A percentile compares a stretch with the other conserved stretches of the same genome.
Conservation (phyloP, 2,888 invertebrate species). For the Heliconius cydno region DNA sequence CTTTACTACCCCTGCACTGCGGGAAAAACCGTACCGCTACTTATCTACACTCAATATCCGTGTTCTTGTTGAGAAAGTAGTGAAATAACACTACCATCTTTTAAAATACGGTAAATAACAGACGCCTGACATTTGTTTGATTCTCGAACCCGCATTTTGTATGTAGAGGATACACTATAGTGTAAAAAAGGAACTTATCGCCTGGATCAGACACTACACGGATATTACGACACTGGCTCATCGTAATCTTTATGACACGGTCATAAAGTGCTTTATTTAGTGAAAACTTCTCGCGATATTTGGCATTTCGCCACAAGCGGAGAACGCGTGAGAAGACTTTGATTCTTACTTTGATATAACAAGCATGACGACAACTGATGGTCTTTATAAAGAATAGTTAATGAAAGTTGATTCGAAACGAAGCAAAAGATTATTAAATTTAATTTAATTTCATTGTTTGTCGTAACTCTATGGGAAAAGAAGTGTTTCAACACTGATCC, state of each 20-base stretch:
- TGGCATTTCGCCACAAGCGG: constrained; percentile 45
- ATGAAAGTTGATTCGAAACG: not conserved
- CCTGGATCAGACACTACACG: not conserved
- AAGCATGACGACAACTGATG: constrained; percentile 7
- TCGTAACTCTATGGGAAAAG: too few relatives aligned
- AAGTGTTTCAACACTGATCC: too few relatives aligned
- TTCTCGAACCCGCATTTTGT: not conserved
- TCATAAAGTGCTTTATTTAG: constrained; percentile 37
- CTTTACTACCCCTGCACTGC: not conserved
- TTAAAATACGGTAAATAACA: not conserved
- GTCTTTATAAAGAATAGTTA: not conserved
- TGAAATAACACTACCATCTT: not conserved
- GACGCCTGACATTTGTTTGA: not conserved
- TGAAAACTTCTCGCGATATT: constrained; percentile 32
- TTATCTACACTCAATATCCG: not conserved
- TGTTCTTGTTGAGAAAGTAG: not conserved
- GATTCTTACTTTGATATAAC: constrained; percentile 36
- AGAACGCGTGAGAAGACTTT: constrained; percentile 44
- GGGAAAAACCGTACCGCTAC: not conserved
- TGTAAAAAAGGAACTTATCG: not conserved
- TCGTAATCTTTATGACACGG: constrained; percentile 29
- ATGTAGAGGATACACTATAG: not conserved
- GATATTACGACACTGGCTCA: constrained; percentile 23
- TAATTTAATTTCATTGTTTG: too few relatives aligned
- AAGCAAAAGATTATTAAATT: not conserved